Conservation (phyloP, 2,113 vertebrate genomes). For the Phrynosoma blainvillii region DNA sequence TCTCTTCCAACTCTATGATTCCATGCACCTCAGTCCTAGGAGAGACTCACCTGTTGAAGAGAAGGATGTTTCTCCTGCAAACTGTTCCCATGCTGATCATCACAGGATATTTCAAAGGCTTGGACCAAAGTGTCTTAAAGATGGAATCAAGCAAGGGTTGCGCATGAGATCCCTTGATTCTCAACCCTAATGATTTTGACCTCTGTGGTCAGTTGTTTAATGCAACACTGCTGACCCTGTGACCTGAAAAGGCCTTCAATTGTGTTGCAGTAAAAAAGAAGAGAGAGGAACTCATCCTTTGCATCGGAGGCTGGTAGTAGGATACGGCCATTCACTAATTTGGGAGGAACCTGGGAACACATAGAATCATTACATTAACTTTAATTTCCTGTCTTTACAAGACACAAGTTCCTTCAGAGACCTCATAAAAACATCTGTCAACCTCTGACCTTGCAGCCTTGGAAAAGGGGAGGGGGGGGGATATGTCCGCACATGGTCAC, state of each 20-base stretch:
- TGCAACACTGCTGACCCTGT: constrained; percentile 58
- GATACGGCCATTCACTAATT: constrained; percentile 37
- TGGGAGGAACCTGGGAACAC: constrained; percentile 45
- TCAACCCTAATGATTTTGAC: constrained; percentile 64
- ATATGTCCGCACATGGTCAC: too few species aligned
- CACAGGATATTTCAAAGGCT: too few species aligned
- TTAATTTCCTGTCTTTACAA: constrained; percentile 45
- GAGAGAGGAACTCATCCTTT: constrained; percentile 43
- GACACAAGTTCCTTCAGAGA: constrained; percentile 28
- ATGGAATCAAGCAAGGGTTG: too few species aligned
- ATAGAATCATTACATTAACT: constrained; percentile 37
- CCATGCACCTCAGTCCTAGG: too few species aligned
- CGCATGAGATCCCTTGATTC: constrained; percentile 11
- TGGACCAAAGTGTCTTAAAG: too few species aligned
- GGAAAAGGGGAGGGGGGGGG: too few species aligned
- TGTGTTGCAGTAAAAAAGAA: constrained; percentile 53
- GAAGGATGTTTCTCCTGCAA: too few species aligned
- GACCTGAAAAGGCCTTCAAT: constrained; percentile 21
- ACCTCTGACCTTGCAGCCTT: neutral
- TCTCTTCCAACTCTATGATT: too few species aligned
- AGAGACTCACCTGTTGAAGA: too few species aligned
- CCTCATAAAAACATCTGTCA: constrained; percentile 34
- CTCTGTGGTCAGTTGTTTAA: constrained; percentile 51
- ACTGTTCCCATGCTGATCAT: too few species aligned
- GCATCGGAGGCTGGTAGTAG: constrained; percentile 33